Evolutionary conservation across 2,888 invertebrate species (phyloP), one percentile per base, ranked within the genome.

Genomic region (Patella depressa): DNA sequence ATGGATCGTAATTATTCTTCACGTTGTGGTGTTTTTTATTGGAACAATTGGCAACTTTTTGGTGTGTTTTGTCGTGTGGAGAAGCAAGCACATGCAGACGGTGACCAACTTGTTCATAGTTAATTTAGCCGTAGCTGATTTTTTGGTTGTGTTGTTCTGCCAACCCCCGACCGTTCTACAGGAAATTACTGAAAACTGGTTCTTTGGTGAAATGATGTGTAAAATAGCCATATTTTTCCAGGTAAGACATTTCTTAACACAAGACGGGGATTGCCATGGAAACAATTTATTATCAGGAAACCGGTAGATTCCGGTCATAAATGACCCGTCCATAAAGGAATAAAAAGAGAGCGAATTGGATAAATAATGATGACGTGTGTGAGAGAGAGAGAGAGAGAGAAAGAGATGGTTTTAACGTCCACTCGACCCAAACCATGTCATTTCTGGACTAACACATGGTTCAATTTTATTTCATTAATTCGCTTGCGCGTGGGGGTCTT

Each of bases 141-240:
- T 97, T 88, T 94, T 97, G 92, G 97, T 97, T 80, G 95, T 98
- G 65, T 91, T 97, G 74, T 94, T 97, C 84, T 97, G 97, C 91
- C 93, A 97, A 83, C 97, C 97, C 0, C 95, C 97, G 0, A 95
- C 96, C 0, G 95, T 97, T 65, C 92, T 96, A 19, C 97, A 96
- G 95, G 97, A 98, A 90, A 95, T 97, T 65, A 97, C 97, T 0
- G 95, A 96, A 90, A 97, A 97, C 0, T 98, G 98, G 97, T 98
- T 97, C 93, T 85, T 88, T 5, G 97, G 97, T 0, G 94, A 94
- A 0, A 93, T 94, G 1, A 94, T 96, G 93, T 98, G 98, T 93
- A 96, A 97, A 91, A 94, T 96, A 80, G 95, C 97, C 53, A 93
- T 96, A 17, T 97, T 97, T 90, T 94, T 97, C 85, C 98, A 98